Evolutionary conservation across 2,888 invertebrate genomes (phyloP).

Genomic region (Drosophila cognata): DNA sequence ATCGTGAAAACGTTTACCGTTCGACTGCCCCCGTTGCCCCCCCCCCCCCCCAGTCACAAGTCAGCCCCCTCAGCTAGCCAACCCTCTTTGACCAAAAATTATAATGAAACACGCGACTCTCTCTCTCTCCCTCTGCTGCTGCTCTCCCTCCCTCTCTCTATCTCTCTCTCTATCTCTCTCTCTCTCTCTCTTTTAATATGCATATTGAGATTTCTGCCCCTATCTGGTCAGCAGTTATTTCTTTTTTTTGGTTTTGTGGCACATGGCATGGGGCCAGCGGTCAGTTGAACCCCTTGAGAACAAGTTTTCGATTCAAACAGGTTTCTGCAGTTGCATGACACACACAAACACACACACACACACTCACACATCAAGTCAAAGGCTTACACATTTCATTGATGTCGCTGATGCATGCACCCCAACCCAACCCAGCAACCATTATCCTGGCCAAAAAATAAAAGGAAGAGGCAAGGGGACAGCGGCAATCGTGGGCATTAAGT

Average conservation of each 20-base stretch:
- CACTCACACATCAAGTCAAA: conserved; percentile 63
- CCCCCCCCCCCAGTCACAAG: neutral
- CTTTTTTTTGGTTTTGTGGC: conserved; percentile 33
- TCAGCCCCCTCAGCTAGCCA: neutral
- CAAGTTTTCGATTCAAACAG: conserved; percentile 71
- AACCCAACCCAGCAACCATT: conserved; percentile 4
- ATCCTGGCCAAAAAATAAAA: neutral
- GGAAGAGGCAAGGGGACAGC: neutral
- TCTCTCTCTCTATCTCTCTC: neutral
- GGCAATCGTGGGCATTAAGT: conserved; percentile 42
- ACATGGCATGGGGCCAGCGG: conserved; percentile 59
- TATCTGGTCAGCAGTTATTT: conserved; percentile 23
- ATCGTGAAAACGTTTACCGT: conserved; percentile 77
- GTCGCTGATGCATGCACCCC: conserved; percentile 64
- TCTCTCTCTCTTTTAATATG: conserved; percentile 21
- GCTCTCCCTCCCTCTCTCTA: neutral
- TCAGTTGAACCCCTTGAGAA: conserved; percentile 65
- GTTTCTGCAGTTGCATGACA: conserved; percentile 60
- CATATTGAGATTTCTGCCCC: conserved; percentile 65
- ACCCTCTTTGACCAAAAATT: conserved; percentile 37
- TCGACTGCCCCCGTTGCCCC: conserved; percentile 23
- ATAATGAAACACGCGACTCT: conserved; percentile 71
- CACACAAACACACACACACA: conserved; percentile 4
- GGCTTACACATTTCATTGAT: conserved; percentile 76
- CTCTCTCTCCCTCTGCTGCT: neutral